Percentiles rank a stretch among this genome's conserved stretches.
These are phyloP conservation scores for Spheniscus humboldti DNA, from an alignment of 2,797 vertebrate genomes.

Conservation along the genomic window DNA sequence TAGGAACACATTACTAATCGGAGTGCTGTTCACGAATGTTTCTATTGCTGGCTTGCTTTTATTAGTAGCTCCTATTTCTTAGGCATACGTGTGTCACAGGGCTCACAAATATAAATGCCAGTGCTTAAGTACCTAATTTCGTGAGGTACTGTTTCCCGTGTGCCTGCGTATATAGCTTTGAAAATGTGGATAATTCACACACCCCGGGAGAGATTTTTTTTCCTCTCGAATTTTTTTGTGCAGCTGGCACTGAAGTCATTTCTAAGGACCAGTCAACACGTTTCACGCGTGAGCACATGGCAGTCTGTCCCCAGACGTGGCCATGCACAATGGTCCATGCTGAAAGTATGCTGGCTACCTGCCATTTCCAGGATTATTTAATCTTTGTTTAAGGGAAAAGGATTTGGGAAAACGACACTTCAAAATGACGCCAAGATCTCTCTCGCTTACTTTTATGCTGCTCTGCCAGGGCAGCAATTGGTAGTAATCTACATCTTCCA, in stretches of 20 bases:
- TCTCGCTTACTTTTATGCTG: background rate
- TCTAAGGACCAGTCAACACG: background rate
- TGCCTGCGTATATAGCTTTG: background rate
- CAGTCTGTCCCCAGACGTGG: background rate
- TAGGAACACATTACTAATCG: background rate
- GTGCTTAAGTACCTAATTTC: background rate
- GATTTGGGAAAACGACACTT: background rate
- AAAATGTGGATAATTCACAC: background rate
- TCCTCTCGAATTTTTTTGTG: background rate
- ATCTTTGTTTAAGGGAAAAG: background rate
- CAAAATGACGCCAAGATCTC: background rate
- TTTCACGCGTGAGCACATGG: background rate
- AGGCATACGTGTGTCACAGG: background rate
- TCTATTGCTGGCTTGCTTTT: background rate
- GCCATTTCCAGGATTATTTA: background rate
- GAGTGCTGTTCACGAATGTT: background rate
- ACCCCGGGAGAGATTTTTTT: background rate
- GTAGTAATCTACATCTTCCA: fast-evolving
- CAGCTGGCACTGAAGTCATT: background rate
- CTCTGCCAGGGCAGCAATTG: background rate
- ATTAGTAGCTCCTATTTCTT: background rate
- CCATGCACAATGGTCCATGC: fast-evolving
- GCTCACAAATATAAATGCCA: background rate
- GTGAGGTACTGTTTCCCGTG: background rate
- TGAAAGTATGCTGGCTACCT: background rate